Percentiles rank a stretch among this genome's conserved stretches.
Evolutionary conservation across 2,113 vertebrate genomes (phyloP).

Genomic region (Conger conger): DNA sequence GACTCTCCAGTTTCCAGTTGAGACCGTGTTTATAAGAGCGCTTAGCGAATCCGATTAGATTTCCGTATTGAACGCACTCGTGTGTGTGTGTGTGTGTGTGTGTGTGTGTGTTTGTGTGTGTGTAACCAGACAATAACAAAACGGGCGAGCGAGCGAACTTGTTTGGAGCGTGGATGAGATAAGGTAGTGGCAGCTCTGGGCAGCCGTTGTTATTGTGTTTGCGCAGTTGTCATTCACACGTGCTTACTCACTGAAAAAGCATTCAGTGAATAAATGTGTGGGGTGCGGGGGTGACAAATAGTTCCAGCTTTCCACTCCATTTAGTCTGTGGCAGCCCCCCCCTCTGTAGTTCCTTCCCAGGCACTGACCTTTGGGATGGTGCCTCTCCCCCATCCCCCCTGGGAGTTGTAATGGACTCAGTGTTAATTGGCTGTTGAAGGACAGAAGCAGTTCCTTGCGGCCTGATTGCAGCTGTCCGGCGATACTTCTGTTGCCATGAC

Average conservation of each 20-base stretch:
- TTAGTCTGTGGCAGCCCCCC: conserved; percentile 67
- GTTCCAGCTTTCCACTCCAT: conserved; percentile 80
- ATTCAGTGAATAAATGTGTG: conserved; percentile 58
- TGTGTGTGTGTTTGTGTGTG: too few species aligned
- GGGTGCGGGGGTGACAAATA: conserved; percentile 70
- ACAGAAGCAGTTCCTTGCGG: conserved; percentile 76
- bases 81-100: too few species aligned
- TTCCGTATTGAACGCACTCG: background rate
- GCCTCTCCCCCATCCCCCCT: conserved; percentile 66
- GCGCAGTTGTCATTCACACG: conserved; percentile 50
- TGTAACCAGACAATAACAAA: background rate
- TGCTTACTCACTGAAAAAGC: conserved; percentile 54
- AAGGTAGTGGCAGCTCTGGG: conserved; percentile 28
- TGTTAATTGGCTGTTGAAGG: conserved; percentile 86
- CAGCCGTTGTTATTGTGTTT: conserved; percentile 43
- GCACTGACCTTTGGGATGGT: conserved; percentile 78
- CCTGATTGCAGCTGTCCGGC: conserved; percentile 79
- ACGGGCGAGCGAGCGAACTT: background rate
- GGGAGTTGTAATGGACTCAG: conserved; percentile 79
- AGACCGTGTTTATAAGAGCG: background rate
- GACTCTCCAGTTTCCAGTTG: background rate
- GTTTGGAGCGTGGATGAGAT: background rate
- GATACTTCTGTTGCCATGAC: conserved; percentile 70
- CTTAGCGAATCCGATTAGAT: background rate
- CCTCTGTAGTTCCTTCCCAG: conserved; percentile 68